A percentile compares a stretch with the other conserved stretches of the same genome.
Evolutionary conservation across 2,888 invertebrate genomes (phyloP).

Genomic region (Dinocampus coccinellae): DNA sequence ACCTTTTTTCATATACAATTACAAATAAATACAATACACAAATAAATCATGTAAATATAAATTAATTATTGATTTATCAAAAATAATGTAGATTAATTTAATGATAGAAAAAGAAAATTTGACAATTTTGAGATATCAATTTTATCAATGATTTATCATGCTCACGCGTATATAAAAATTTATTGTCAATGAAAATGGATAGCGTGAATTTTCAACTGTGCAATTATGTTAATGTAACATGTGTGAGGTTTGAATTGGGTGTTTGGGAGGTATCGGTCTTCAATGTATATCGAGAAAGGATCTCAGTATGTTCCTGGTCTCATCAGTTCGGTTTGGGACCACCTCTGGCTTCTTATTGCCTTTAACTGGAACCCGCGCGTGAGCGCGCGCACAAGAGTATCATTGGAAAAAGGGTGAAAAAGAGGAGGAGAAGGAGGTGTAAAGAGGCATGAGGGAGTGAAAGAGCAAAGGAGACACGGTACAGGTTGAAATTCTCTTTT

Average conservation of each 20-base stretch:
- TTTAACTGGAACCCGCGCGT: neutral
- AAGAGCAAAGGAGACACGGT: neutral
- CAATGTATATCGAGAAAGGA: constrained; percentile 13
- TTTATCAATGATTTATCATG: neutral
- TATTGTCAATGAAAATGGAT: neutral
- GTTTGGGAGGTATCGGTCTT: constrained; percentile 8
- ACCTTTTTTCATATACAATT: neutral
- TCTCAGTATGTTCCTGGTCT: constrained; percentile 39
- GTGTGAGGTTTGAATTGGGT: neutral
- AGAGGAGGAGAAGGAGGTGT: neutral
- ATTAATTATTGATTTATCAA: no score
- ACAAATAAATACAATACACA: neutral
- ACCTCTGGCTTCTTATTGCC: constrained; percentile 43
- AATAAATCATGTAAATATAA: neutral
- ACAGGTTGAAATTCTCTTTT: neutral
- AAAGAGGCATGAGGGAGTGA: neutral
- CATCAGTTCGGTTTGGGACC: constrained; percentile 55
- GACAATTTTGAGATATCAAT: no score
- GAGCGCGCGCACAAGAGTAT: constrained; percentile 18
- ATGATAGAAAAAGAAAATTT: no score
- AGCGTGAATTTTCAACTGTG: neutral
- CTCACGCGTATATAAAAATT: neutral
- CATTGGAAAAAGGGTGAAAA: constrained; percentile 7
- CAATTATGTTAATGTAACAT: constrained; percentile 18
- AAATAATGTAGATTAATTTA: no score